A percentile compares a stretch with the other conserved stretches of the same genome.
Evolutionary conservation across 2,888 invertebrate genomes (phyloP).

Genomic region (Oeneis ivallda): DNA sequence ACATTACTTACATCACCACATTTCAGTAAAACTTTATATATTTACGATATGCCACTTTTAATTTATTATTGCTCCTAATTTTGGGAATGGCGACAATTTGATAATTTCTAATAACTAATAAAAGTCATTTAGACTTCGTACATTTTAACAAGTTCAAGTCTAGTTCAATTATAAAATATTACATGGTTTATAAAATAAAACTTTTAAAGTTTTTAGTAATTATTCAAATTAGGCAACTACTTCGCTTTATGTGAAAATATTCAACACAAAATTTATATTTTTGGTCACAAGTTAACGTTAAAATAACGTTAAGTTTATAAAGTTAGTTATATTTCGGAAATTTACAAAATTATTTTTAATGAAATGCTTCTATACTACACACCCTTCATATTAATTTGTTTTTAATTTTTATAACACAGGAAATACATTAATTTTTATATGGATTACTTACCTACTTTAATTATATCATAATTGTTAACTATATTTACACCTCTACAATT

Average conservation of each 20-base stretch:
- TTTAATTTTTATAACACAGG: too few species aligned
- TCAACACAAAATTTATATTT: not conserved
- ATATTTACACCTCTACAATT: conserved; percentile 19
- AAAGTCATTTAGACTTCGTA: not conserved
- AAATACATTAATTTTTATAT: too few species aligned
- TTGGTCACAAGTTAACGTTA: not conserved
- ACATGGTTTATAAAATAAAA: too few species aligned
- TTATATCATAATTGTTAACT: not conserved
- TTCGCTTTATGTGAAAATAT: not conserved
- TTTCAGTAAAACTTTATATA: conserved; percentile 54
- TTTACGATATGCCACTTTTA: conserved; percentile 68
- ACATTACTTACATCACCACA: conserved; percentile 57
- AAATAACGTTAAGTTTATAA: not conserved
- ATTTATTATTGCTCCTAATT: conserved; percentile 63
- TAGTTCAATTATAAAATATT: too few species aligned
- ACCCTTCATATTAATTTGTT: not conserved
- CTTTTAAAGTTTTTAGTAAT: too few species aligned
- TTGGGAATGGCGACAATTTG: conserved; percentile 20
- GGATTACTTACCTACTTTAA: too few species aligned
- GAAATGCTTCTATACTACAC: not conserved
- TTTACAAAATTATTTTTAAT: not conserved
- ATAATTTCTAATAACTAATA: not conserved
- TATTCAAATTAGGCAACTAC: not conserved
- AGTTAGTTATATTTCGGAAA: not conserved
- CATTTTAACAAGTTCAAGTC: not conserved